Base-by-base conservation (phyloP, 2,113 vertebrate genomes). In the Xyrauchen texanus region DNA sequence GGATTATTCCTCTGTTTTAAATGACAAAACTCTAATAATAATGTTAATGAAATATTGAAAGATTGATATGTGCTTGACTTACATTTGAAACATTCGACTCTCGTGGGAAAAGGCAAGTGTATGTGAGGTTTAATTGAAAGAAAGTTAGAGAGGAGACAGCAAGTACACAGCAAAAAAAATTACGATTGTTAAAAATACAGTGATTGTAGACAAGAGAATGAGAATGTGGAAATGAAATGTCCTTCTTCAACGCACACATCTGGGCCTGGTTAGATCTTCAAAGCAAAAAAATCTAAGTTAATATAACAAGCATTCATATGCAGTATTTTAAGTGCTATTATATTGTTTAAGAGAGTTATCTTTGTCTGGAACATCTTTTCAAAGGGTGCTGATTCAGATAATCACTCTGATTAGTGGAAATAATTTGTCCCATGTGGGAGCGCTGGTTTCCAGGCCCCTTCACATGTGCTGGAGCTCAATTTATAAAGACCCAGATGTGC, bases 391-490 rank as follows among this genome's bases (percentile, higher is more conserved):
- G 70, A 66, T 74, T 78, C 67, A 83, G 81, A 79, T 84, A 84
- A 84, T 85, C 76, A 81, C 84, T 81, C 75, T 81, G 79, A 78
- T 83, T 78, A 78, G 75, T 75, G 65, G 61, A 83, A 73, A 68
- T 79, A 81, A 85, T 83, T 53, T 81, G 81, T 85, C 68, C 84
- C 84, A 85, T 81, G 64, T 83, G 84, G 77, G 60, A 45, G 15
- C 65, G 53, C 60, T 66, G 70, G 68, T 69, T 78, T 84, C 68
- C 66, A 67, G 64, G 65, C 67, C 57, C 16, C n/a, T 76, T 16
- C 75, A 70, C 70, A 66, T 75, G 42, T 61, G 77, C 73, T 76
- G 66, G 68, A 52, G 70, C 63, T 63, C 67, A 64, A 72, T 69
- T 68, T 46, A 61, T 21, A 47, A 66, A 57, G 60, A 81, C 63